phyloP scores from a whole-genome alignment of 2,797 vertebrate genomes.

The Saxicola maurus region DNA sequence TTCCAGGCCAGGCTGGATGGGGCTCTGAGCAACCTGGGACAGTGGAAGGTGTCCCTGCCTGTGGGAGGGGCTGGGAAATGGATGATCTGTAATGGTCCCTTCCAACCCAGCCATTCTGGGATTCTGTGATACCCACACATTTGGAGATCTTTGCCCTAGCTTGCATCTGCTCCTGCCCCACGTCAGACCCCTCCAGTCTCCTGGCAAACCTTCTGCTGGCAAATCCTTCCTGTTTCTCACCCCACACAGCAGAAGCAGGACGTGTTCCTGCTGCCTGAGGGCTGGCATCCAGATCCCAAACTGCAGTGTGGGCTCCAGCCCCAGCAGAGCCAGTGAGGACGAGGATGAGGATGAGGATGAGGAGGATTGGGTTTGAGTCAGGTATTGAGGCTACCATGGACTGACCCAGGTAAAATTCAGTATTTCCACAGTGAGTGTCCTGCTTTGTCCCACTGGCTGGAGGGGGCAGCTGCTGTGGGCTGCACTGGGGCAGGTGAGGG shows the following conservation, averaged over 20 bases:
- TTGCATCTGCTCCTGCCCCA: not conserved
- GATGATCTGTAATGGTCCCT: not conserved
- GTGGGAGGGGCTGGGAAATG: not conserved
- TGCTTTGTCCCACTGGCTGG: not conserved
- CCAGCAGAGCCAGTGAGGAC: not conserved
- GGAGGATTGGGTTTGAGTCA: not conserved
- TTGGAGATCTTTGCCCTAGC: not conserved
- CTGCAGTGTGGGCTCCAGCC: not conserved
- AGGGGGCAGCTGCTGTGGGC: not conserved
- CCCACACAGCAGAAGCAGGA: not conserved
- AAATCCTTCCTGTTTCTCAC: not conserved
- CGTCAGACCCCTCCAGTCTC: not conserved
- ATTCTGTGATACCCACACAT: not conserved
- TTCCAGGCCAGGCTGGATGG: rapidly evolving
- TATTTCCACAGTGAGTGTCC: not conserved
- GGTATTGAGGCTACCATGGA: not conserved
- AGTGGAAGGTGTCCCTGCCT: not conserved
- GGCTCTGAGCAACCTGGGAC: rapidly evolving
- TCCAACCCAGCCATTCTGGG: not conserved
- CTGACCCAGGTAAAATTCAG: not conserved
- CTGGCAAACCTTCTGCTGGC: not conserved
- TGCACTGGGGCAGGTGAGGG: not conserved
- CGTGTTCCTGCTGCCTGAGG: not conserved
- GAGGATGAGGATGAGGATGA: too few relatives aligned
- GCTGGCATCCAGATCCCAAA: not conserved